A percentile compares a stretch with the other conserved stretches of the same genome.
Conservation (phyloP, 2,888 invertebrate genomes). For the Spilosoma lubricipeda region DNA sequence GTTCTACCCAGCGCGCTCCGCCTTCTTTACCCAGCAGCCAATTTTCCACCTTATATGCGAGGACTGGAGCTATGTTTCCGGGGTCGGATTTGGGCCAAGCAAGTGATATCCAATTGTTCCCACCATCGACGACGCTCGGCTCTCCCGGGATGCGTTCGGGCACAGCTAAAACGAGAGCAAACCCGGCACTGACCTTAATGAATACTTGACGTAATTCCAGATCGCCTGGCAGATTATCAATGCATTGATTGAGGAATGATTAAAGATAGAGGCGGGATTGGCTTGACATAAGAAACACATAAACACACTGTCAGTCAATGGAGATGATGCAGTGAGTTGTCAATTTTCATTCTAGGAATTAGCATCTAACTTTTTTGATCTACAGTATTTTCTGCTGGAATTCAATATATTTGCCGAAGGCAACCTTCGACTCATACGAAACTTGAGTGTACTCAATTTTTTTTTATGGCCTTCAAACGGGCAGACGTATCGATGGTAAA, state of each 20-base stretch:
- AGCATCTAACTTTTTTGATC: not conserved
- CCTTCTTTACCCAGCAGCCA: slow-evolving; percentile 93
- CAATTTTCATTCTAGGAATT: not conserved
- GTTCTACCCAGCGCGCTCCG: slow-evolving; percentile 93
- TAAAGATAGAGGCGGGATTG: slow-evolving; percentile 36
- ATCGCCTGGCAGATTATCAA: slow-evolving; percentile 65
- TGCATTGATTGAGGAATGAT: slow-evolving; percentile 55
- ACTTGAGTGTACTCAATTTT: no score
- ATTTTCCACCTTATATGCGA: slow-evolving; percentile 93
- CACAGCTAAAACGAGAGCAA: slow-evolving; percentile 88
- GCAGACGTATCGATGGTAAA: no score
- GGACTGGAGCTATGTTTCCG: slow-evolving; percentile 89
- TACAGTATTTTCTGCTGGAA: no score
- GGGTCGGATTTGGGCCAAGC: slow-evolving; percentile 93
- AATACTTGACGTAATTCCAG: slow-evolving; percentile 76
- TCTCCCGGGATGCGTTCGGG: slow-evolving; percentile 92
- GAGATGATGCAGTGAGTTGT: not conserved
- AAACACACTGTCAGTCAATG: not conserved
- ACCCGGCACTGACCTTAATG: slow-evolving; percentile 74
- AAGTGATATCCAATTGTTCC: slow-evolving; percentile 93
- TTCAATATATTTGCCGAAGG: not conserved
- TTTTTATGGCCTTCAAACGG: no score
- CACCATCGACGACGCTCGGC: slow-evolving; percentile 92
- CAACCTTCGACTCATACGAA: no score
- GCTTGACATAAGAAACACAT: slow-evolving; percentile 43